A percentile compares a stretch with the other conserved stretches of the same genome.
Evolutionary conservation across 1,140 invertebrate genomes (phyloP).

Genomic region (Tigriopus japonicus): DNA sequence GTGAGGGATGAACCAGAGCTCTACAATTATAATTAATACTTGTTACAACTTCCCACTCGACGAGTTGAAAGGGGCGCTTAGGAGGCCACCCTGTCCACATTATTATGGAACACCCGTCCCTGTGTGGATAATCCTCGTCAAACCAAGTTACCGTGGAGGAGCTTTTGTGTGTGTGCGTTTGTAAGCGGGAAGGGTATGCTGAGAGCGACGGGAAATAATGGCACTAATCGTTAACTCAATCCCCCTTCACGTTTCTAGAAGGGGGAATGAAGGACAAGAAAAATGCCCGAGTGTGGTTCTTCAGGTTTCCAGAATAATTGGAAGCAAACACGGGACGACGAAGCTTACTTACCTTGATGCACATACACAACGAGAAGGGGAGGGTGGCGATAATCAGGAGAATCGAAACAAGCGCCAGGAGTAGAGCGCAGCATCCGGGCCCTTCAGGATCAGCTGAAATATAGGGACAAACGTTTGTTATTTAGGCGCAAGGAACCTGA

Average conservation of each 20-base stretch:
- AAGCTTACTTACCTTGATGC: slow-evolving; percentile 45
- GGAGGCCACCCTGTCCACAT: no score
- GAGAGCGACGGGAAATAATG: not conserved
- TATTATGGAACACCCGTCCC: no score
- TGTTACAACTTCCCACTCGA: no score
- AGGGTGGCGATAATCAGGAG: slow-evolving; percentile 52
- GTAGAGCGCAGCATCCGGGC: slow-evolving; percentile 48
- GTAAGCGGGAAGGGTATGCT: not conserved
- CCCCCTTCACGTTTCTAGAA: not conserved
- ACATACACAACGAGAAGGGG: slow-evolving; percentile 63
- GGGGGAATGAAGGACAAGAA: not conserved
- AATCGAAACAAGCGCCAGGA: slow-evolving; percentile 55
- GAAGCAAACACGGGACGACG: not conserved
- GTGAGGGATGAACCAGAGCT: no score
- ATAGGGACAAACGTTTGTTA: slow-evolving; percentile 14
- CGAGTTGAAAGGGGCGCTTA: no score
- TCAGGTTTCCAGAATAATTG: not conserved
- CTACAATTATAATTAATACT: no score
- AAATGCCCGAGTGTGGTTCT: not conserved
- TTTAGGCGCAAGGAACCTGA: no score
- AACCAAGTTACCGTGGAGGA: no score
- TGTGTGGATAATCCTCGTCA: no score
- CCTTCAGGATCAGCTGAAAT: slow-evolving; percentile 31
- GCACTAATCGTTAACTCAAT: not conserved
- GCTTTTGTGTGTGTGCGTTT: not conserved